These are phyloP conservation scores for Ophthalmolycus amberensis DNA, from an alignment of 2,113 vertebrate genomes.

Conservation along the genomic window DNA sequence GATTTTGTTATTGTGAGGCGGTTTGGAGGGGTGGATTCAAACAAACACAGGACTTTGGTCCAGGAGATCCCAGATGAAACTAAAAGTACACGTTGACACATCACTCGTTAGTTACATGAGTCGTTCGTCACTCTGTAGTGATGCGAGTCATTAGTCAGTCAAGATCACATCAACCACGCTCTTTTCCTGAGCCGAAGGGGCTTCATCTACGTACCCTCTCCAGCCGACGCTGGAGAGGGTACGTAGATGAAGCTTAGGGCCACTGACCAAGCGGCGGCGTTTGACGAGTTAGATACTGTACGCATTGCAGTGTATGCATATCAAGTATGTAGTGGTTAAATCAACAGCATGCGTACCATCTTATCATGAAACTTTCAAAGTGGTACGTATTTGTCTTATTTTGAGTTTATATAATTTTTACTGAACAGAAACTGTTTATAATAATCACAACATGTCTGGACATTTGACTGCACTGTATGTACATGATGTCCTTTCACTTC, in stretches of 20 bases:
- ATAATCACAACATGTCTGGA: background rate
- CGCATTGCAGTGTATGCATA: background rate
- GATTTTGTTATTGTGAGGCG: background rate
- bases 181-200: background rate
- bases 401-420: background rate
- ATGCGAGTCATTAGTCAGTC: background rate
- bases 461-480: background rate
- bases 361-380: background rate
- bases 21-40: background rate
- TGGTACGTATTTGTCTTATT: background rate
- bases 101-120: too few species aligned
- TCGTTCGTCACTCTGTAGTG: too few species aligned
- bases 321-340: background rate
- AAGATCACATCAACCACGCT: background rate
- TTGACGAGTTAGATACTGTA: background rate
- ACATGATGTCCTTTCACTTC: slow-evolving; percentile 4
- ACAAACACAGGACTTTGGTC: background rate
- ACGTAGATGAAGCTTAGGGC: background rate
- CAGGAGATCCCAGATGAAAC: background rate
- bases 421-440: background rate
- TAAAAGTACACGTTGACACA: background rate
- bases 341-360: background rate
- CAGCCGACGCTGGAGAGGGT: background rate
- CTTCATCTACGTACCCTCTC: too few species aligned
- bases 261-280: background rate